Conservation (phyloP, 2,113 vertebrate species). For the Oncorhynchus masou region DNA sequence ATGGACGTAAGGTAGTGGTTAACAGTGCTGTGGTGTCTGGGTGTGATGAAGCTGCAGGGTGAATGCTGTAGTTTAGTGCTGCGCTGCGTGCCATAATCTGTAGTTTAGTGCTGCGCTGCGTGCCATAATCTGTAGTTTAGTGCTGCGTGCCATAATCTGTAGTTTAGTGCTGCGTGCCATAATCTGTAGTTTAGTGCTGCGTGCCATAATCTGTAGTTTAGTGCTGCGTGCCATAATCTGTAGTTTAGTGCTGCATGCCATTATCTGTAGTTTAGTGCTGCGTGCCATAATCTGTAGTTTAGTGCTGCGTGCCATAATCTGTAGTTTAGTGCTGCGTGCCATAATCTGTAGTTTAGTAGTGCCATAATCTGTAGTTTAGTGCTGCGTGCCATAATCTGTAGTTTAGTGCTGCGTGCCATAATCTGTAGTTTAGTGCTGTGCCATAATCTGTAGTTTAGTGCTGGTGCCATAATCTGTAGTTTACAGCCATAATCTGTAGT, state of each 20-base stretch:
- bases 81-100: constrained; percentile 60
- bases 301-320: too few species aligned
- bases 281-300: too few species aligned
- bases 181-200: constrained; percentile 51
- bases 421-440: too few species aligned
- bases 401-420: too few species aligned
- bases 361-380: too few species aligned
- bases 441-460: too few species aligned
- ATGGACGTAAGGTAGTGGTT: not conserved
- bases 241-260: constrained; percentile 53
- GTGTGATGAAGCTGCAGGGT: constrained; percentile 43
- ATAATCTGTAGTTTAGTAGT: too few species aligned
- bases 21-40: constrained; percentile 34
- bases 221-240: constrained; percentile 38
- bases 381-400: too few species aligned
- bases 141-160: constrained; percentile 53
- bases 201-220: too few species aligned
- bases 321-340: too few species aligned
- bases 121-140: constrained; percentile 13
- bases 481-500: too few species aligned
- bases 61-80: constrained; percentile 13
- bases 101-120: constrained; percentile 45
- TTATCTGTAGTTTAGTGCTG: constrained; percentile 47
- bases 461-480: too few species aligned
- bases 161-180: constrained; percentile 43